Conservation (phyloP, 2,888 invertebrate genomes). For the Athripsodes cinereus region DNA sequence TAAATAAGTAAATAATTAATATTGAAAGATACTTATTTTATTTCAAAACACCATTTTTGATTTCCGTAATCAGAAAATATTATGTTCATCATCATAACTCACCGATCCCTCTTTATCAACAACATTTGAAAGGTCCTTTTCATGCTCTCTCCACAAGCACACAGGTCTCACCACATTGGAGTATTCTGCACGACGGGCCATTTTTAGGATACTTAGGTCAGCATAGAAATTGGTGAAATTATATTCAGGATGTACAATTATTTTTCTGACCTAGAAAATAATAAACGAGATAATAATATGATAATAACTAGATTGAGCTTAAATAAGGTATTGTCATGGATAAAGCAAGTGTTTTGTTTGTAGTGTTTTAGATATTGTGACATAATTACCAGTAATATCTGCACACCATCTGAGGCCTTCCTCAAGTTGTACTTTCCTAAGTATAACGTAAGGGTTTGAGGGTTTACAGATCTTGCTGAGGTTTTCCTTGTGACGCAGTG, state of each 20-base stretch:
- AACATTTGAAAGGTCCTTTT: constrained; percentile 39
- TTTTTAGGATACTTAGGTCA: constrained; percentile 52
- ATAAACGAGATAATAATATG: neutral
- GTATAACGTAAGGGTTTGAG: constrained; percentile 45
- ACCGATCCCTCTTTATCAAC: constrained; percentile 48
- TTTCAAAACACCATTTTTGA: no score
- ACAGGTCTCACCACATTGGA: constrained; percentile 53
- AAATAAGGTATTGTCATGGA: no score
- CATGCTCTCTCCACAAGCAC: constrained; percentile 54
- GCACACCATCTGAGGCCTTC: constrained; percentile 45
- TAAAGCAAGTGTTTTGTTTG: no score
- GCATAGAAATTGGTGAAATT: constrained; percentile 49
- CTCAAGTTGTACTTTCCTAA: constrained; percentile 47
- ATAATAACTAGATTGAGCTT: no score
- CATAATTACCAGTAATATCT: constrained; percentile 44
- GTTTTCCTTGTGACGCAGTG: constrained; percentile 55
- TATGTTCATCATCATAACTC: constrained; percentile 28
- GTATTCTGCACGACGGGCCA: constrained; percentile 45
- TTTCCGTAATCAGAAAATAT: neutral
- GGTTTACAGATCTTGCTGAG: constrained; percentile 39
- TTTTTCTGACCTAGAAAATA: constrained; percentile 39
- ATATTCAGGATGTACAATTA: constrained; percentile 52
- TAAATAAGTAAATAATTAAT: no score
- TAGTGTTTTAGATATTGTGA: no score
- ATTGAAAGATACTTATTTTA: no score